phyloP scores from a whole-genome alignment of 2,113 vertebrate species.

The Panthera leo region DNA sequence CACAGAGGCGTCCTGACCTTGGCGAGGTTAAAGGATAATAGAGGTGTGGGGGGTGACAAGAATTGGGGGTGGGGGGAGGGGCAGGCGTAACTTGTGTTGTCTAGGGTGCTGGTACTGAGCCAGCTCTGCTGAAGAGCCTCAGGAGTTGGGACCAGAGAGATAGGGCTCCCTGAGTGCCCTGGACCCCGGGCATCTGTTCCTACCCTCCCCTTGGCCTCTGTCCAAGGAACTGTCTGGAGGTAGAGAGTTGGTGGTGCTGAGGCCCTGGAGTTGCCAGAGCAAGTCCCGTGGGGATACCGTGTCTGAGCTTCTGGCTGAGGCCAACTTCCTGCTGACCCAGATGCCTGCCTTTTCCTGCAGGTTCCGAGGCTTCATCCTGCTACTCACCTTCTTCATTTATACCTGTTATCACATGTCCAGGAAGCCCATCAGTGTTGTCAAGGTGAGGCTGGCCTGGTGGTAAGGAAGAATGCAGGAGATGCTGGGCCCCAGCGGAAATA shows the following conservation, averaged over 20 bases:
- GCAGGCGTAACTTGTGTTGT: background rate
- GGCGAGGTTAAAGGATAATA: background rate
- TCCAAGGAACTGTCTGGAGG: background rate
- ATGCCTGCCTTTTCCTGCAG: conserved; percentile 77
- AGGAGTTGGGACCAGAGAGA: background rate
- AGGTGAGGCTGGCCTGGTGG: conserved; percentile 85
- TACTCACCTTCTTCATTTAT: conserved; percentile 96
- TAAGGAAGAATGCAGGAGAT: background rate
- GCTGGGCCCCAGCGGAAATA: background rate
- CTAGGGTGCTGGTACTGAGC: background rate
- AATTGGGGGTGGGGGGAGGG: background rate
- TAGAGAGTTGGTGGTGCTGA: background rate
- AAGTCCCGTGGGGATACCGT: accelerated
- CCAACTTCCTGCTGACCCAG: background rate
- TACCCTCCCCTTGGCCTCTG: background rate
- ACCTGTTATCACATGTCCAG: conserved; percentile 96
- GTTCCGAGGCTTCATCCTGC: conserved; percentile 92
- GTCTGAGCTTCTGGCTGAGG: accelerated
- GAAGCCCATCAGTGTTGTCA: conserved; percentile 98
- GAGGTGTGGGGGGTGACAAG: background rate
- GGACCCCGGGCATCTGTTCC: background rate
- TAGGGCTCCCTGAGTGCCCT: background rate
- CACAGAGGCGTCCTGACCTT: background rate
- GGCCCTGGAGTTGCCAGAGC: background rate
- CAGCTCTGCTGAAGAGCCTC: background rate